phyloP scores from a whole-genome alignment of 2,113 vertebrate species.

The Suncus etruscus region DNA sequence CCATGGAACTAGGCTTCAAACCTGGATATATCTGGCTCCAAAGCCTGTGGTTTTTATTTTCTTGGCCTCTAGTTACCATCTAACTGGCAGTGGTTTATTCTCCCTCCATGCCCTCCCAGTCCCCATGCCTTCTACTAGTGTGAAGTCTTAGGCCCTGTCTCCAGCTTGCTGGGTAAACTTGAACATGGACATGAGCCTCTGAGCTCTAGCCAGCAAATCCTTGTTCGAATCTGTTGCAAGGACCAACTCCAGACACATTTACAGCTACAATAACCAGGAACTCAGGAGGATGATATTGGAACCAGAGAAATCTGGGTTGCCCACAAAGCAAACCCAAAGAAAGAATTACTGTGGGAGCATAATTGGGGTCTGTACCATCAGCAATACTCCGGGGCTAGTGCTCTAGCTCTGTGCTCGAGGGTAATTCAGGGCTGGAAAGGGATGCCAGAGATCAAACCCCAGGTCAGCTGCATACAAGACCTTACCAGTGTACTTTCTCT shows the following conservation, averaged over 20 bases:
- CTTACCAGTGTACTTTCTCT: too few species aligned
- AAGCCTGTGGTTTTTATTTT: not conserved
- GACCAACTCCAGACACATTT: not conserved
- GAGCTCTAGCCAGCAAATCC: not conserved
- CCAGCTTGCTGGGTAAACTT: not conserved
- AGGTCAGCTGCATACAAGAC: too few species aligned
- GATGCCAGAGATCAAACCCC: too few species aligned
- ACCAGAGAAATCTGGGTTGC: not conserved
- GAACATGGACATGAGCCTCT: not conserved
- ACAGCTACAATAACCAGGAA: not conserved
- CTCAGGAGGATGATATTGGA: not conserved
- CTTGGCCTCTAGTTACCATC: not conserved
- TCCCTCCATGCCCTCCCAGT: not conserved
- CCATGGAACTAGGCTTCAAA: not conserved
- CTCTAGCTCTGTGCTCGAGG: too few species aligned
- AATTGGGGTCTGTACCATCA: too few species aligned
- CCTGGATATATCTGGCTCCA: not conserved
- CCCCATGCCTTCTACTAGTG: not conserved
- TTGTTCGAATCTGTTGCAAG: not conserved
- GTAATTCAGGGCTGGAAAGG: too few species aligned
- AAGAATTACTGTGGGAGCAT: not conserved
- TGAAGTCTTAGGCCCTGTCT: not conserved
- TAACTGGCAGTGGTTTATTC: not conserved
- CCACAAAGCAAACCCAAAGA: not conserved
- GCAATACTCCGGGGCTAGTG: too few species aligned